These are phyloP conservation scores for Papilio xuthus DNA, from an alignment of 1,140 invertebrate species.

Conservation along the genomic window DNA sequence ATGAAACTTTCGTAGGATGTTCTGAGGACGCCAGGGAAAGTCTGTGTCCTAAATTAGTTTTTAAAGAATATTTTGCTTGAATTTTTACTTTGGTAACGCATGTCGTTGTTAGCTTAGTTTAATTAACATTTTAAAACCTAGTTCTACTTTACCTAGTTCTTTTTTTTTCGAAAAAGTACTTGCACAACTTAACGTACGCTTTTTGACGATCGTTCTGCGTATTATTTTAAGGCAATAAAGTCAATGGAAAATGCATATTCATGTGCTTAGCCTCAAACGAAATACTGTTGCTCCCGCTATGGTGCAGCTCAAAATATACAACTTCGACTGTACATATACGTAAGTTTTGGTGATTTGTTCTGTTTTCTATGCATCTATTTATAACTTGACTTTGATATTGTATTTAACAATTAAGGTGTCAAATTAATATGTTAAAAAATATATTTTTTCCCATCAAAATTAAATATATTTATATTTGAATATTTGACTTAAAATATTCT, in stretches of 20 bases:
- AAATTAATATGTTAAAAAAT: no score
- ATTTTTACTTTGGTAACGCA: no score
- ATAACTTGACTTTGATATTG: no score
- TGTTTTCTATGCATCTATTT: background rate
- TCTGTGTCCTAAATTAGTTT: background rate
- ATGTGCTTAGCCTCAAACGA: background rate
- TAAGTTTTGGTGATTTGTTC: background rate
- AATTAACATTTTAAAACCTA: background rate
- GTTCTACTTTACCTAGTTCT: no score
- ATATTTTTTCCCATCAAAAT: no score
- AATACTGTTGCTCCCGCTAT: background rate
- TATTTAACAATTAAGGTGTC: no score
- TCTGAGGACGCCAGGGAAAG: background rate
- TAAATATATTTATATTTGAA: no score
- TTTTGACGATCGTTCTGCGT: background rate
- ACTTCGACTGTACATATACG: background rate
- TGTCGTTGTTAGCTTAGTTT: background rate
- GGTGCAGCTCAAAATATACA: background rate
- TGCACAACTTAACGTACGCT: background rate
- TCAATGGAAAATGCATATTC: conserved; percentile 6
- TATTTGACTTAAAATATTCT: background rate
- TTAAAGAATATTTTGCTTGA: no score
- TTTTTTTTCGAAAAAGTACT: background rate
- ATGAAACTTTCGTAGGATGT: background rate
- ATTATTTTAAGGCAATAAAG: background rate